A percentile compares a stretch with the other conserved stretches of the same genome.
Evolutionary conservation across 2,113 vertebrate genomes (phyloP).

Genomic region (Lamprotornis superbus): DNA sequence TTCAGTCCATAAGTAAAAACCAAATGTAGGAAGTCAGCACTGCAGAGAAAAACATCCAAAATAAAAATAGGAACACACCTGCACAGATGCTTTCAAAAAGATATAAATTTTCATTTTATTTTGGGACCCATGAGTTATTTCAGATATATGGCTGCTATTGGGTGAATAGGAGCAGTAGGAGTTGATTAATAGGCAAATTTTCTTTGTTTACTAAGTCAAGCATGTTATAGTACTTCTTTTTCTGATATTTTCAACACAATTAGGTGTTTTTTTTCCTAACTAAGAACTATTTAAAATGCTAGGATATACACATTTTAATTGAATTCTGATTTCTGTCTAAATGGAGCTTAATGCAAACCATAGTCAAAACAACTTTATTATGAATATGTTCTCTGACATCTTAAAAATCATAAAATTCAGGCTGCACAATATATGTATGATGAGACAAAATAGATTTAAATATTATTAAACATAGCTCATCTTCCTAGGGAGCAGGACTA

Average conservation of each 20-base stretch:
- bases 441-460: background rate
- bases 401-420: background rate
- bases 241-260: background rate
- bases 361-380: conserved; percentile 2
- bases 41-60: background rate
- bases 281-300: conserved; percentile 10
- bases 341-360: background rate
- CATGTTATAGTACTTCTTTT: background rate
- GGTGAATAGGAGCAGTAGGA: background rate
- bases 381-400: background rate
- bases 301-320: background rate
- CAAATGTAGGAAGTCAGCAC: background rate
- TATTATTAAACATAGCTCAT: background rate
- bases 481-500: background rate
- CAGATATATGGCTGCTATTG: background rate
- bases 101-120: background rate
- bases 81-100: background rate
- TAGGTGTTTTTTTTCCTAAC: background rate
- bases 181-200: background rate
- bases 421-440: background rate
- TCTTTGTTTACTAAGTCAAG: background rate
- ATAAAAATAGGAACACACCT: background rate
- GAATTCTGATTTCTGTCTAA: background rate
- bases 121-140: background rate
- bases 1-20: background rate